A percentile compares a stretch with the other conserved stretches of the same genome.
Evolutionary conservation across 2,797 vertebrate species (phyloP).

Genomic region (Alauda arvensis): DNA sequence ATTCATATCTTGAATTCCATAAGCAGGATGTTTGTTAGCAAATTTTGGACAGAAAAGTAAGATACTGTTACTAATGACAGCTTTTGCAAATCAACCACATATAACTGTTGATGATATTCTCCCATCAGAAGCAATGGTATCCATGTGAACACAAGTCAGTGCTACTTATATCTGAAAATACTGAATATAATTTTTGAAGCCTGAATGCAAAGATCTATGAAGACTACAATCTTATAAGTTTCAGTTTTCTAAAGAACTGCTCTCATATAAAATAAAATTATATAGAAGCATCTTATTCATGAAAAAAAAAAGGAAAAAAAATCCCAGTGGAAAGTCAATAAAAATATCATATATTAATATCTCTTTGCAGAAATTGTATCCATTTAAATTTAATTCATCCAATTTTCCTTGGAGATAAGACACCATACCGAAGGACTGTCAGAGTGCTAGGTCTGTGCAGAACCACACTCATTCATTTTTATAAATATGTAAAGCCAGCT

Average conservation of each 20-base stretch:
- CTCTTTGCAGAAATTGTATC: background rate
- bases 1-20: background rate
- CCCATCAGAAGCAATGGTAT: background rate
- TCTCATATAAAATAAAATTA: background rate
- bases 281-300: background rate
- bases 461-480: background rate
- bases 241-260: background rate
- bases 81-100: background rate
- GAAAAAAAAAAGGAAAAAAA: background rate
- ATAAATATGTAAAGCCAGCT: background rate
- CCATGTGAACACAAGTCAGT: background rate
- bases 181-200: background rate
- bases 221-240: background rate
- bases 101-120: background rate
- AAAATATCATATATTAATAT: background rate
- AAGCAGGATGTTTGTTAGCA: conserved; percentile 1
- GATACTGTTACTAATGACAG: background rate
- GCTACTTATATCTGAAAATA: background rate
- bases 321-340: background rate
- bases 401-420: background rate
- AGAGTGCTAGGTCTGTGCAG: background rate
- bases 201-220: background rate
- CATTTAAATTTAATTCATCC: background rate
- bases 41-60: conserved; percentile 12
- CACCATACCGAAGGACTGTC: background rate